Evolutionary conservation across 2,797 vertebrate species (phyloP).

Genomic region (Propithecus perrieri): DNA sequence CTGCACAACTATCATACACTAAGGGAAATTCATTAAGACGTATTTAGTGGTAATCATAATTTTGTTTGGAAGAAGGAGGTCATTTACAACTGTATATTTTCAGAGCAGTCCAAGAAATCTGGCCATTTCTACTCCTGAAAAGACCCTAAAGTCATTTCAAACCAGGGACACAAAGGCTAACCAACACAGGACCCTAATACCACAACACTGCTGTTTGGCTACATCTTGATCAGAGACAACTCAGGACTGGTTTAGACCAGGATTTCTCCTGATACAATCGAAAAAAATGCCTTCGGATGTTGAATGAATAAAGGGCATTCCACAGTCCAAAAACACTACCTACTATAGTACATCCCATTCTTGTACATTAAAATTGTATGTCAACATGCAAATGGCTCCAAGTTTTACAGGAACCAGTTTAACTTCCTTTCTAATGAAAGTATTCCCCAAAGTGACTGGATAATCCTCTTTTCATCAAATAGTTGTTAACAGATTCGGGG

Average conservation of each 20-base stretch:
- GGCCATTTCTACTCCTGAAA: constrained; percentile 18
- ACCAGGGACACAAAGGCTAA: not conserved
- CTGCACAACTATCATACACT: not conserved
- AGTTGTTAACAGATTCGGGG: not conserved
- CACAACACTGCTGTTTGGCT: not conserved
- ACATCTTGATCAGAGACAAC: not conserved
- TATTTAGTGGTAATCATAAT: not conserved
- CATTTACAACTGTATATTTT: not conserved
- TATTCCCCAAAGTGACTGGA: constrained; percentile 22
- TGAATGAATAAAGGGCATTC: not conserved
- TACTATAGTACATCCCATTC: not conserved
- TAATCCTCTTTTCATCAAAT: constrained; percentile 4
- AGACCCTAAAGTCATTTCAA: not conserved
- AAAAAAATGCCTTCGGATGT: not conserved
- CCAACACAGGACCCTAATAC: not conserved
- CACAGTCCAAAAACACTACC: not conserved
- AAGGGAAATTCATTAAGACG: not conserved
- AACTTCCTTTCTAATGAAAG: constrained; percentile 35
- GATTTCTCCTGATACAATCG: not conserved
- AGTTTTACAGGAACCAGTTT: not conserved
- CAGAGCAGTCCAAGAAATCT: not conserved
- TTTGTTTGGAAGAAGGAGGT: not conserved
- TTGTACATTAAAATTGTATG: not conserved
- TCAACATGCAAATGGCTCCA: not conserved
- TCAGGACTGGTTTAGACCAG: not conserved